Conservation (phyloP, 2,113 vertebrate genomes). For the Pteruthius melanotis region DNA sequence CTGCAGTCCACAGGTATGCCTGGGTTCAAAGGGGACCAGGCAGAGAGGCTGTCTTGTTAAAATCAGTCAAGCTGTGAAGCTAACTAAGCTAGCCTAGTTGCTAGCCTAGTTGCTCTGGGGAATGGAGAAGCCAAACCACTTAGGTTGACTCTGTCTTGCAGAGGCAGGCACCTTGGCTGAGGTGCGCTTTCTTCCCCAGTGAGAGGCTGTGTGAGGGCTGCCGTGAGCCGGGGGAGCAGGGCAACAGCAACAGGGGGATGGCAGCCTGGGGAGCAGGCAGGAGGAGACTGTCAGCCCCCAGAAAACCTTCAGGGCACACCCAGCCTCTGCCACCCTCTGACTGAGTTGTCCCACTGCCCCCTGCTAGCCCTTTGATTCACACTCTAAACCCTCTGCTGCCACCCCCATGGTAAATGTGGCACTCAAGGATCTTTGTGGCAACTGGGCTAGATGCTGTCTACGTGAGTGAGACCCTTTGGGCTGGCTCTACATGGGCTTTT, state of each 20-base stretch:
- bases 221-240: rapidly evolving
- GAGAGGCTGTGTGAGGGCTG: background rate
- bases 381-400: background rate
- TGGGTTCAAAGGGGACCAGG: background rate
- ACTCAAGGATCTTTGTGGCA: background rate
- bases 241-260: background rate
- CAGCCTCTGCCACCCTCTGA: background rate
- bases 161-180: background rate
- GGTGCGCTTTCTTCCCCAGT: rapidly evolving
- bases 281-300: background rate
- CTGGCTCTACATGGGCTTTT: rapidly evolving
- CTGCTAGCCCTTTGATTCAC: background rate
- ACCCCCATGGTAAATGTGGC: rapidly evolving
- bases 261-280: rapidly evolving
- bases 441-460: background rate
- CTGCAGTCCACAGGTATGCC: background rate
- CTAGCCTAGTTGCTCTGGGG: background rate
- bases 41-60: background rate
- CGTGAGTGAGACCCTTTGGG: background rate
- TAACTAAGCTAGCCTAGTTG: background rate
- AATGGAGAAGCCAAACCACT: background rate
- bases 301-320: background rate
- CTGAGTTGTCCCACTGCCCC: background rate
- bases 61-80: background rate
- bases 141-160: background rate